These are phyloP conservation scores for Typhlichthys subterraneus DNA, from an alignment of 2,797 vertebrate genomes.

Conservation along the genomic window DNA sequence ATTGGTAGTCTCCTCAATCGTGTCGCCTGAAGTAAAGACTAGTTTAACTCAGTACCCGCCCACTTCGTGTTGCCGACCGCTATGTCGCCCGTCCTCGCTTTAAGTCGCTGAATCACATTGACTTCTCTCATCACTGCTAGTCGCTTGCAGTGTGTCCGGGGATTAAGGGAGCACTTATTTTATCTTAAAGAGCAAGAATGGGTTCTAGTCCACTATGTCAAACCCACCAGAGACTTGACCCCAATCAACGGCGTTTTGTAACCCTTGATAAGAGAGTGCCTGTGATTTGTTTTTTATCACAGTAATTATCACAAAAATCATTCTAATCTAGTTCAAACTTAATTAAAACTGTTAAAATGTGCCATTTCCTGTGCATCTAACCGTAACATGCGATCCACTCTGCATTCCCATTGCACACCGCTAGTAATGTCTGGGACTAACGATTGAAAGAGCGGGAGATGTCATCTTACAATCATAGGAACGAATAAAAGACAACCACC, in stretches of 20 bases:
- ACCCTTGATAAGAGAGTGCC: conserved; percentile 34
- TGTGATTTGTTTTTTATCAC: conserved; percentile 12
- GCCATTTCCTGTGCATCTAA: conserved; percentile 9
- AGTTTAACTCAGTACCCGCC: too few relatives aligned
- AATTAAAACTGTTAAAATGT: conserved; percentile 60
- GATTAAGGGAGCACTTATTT: conserved; percentile 10
- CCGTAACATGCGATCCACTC: background rate
- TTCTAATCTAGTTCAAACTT: conserved; percentile 44
- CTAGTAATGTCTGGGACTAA: background rate
- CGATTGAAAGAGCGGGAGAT: background rate
- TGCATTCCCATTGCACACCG: background rate
- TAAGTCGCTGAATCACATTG: too few relatives aligned
- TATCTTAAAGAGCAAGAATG: background rate
- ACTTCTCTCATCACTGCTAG: too few relatives aligned
- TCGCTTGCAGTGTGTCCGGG: conserved; percentile 6
- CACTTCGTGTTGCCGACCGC: too few relatives aligned
- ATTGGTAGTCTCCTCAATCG: too few relatives aligned
- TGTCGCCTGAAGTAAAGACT: too few relatives aligned
- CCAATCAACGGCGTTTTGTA: conserved; percentile 29
- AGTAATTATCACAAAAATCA: conserved; percentile 52
- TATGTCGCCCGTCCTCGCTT: too few relatives aligned
- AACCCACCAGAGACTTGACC: conserved; percentile 48
- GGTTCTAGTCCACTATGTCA: conserved; percentile 33
- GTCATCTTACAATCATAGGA: conserved; percentile 3
- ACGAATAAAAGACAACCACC: conserved; percentile 8